Conservation (phyloP, 2,888 invertebrate species). For the Cephus pulcher region DNA sequence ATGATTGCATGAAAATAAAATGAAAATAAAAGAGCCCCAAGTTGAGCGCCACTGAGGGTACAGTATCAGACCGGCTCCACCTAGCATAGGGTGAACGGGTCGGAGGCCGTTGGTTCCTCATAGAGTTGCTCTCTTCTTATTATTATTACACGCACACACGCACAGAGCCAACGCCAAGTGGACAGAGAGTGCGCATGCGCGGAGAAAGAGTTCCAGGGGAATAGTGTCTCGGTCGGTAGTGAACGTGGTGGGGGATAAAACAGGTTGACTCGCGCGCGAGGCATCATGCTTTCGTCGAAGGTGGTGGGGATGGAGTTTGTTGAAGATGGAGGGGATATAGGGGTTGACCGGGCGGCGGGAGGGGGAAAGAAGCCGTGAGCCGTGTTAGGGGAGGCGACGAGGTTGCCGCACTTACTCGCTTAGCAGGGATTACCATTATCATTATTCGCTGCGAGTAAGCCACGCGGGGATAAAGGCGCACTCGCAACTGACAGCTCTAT, state of each 20-base stretch:
- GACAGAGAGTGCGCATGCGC: constrained; percentile 33
- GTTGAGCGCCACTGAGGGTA: constrained; percentile 56
- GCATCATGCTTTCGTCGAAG: constrained; percentile 47
- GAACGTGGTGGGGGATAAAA: constrained; percentile 34
- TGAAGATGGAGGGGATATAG: constrained; percentile 11
- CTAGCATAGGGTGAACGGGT: constrained; percentile 65
- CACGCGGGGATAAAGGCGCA: constrained; percentile 19
- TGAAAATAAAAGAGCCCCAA: constrained; percentile 15
- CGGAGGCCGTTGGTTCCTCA: constrained; percentile 65
- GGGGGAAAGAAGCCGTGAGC: constrained; percentile 23
- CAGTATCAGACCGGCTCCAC: constrained; percentile 63
- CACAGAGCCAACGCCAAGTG: constrained; percentile 28
- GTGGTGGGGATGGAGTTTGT: constrained; percentile 23
- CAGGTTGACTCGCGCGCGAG: constrained; percentile 62
- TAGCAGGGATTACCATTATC: constrained; percentile 59
- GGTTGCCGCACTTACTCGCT: constrained; percentile 59
- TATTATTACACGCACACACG: constrained; percentile 58
- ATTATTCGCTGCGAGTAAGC: constrained; percentile 47
- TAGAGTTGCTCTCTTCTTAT: constrained; percentile 64
- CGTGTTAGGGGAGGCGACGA: constrained; percentile 41
- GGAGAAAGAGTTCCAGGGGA: constrained; percentile 37
- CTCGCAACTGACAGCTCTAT: constrained; percentile 13
- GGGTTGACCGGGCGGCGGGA: constrained; percentile 18
- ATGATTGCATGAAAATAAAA: not conserved
- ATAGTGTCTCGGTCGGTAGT: constrained; percentile 22